Evolutionary conservation across 2,113 vertebrate species (phyloP), one percentile per base, ranked within the genome.

Genomic region (Lepus americanus): DNA sequence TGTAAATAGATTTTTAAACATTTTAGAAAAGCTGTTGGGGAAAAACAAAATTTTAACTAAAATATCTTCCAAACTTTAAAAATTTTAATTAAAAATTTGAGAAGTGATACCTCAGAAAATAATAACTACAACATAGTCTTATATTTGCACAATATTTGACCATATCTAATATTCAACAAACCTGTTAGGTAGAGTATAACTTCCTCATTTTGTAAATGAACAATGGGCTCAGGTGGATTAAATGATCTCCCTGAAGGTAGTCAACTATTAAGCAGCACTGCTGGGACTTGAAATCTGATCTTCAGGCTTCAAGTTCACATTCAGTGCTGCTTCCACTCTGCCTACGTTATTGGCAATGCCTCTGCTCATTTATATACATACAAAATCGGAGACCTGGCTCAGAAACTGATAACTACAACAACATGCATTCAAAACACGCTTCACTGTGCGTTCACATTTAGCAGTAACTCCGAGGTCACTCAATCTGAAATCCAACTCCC

Each of bases 1-100:
- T 98, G 96, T 83, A 88, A 97, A 97, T 3, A 94, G 66, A 97
- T 83, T 92, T 95, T 90, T 31, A 92, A 96, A 94, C 25, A 90
- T 22, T 90, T 97, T 88, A 93, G 22, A 91, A 94, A 22, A 84
- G 31, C 66, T 87, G 72, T 81, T 82, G 55, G 66, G 79, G 80
- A 77, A 79, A 89, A 66, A 51, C 70, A 77, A 88, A 94, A 82
- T 64, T 22, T 27, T 90, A 85, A 95, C 13, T 81, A 76, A 93
- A 74, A 12, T 9, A 87, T 81, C 69, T 96, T 91, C 73, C 86
- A 94, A 49, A 84, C 87, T 92, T 96, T 88, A 90, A 92, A 80
- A 92, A 39, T 31, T 80, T 67, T 83, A 90, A 44, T 93, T 49
- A 87, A 74, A 95, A 97, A 80, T 64, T n/a, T 53, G 5, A 79